Evolutionary conservation across 2,113 vertebrate genomes (phyloP).

Genomic region (Aphyosemion australe): DNA sequence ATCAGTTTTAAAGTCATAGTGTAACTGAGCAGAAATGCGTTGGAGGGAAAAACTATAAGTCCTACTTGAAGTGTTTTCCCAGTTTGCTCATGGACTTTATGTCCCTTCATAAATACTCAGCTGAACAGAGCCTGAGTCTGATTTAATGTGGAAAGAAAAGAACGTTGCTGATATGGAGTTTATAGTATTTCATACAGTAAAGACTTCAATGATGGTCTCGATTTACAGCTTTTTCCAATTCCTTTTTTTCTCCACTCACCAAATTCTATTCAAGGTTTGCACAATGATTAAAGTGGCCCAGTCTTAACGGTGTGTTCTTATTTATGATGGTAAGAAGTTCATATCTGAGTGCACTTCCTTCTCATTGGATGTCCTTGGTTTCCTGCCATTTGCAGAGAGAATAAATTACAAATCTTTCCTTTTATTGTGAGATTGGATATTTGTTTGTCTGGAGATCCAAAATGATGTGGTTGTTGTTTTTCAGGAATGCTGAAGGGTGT

Average conservation of each 20-base stretch:
- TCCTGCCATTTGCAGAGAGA: constrained; percentile 9
- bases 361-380: constrained; percentile 7
- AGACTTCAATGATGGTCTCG: not conserved
- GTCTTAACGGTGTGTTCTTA: constrained; percentile 6
- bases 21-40: not conserved
- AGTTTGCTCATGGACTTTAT: not conserved
- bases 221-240: constrained; percentile 21
- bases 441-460: too few species aligned
- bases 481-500: too few species aligned
- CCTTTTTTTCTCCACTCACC: not conserved
- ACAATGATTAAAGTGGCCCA: constrained; percentile 8
- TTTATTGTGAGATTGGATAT: too few species aligned
- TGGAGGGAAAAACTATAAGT: not conserved
- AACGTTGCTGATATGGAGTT: constrained; percentile 15
- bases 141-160: constrained; percentile 26
- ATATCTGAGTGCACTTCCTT: constrained; percentile 13
- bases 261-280: constrained; percentile 5
- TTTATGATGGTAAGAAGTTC: constrained; percentile 28
- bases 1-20: not conserved
- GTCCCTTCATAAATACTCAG: constrained; percentile 7
- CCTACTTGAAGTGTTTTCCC: constrained; percentile 1
- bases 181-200: constrained; percentile 7
- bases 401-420: constrained; percentile 1
- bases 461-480: too few species aligned
- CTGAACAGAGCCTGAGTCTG: not conserved